Percentiles rank a stretch among this genome's conserved stretches.
Evolutionary conservation across 2,113 vertebrate species (phyloP).

Genomic region (Nicator chloris): DNA sequence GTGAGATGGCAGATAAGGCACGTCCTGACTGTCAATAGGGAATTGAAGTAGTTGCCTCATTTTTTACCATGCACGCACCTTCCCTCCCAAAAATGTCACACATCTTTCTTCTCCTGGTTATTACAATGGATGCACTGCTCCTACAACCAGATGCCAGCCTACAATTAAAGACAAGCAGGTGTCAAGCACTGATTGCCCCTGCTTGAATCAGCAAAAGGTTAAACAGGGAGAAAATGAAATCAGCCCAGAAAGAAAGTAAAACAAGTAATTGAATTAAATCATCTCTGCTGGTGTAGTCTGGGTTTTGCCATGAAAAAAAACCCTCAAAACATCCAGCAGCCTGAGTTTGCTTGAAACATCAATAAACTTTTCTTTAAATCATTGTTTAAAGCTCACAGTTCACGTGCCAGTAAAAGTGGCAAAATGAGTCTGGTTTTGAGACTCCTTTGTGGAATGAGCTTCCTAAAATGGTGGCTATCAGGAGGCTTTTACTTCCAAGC

Average conservation of each 20-base stretch:
- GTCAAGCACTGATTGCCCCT: neutral
- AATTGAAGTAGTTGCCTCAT: neutral
- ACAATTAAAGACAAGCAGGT: neutral
- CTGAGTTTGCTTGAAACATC: neutral
- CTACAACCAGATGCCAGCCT: neutral
- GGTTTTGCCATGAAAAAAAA: neutral
- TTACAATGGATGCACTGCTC: neutral
- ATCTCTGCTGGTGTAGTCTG: neutral
- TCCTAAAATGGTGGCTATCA: neutral
- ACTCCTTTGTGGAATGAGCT: neutral
- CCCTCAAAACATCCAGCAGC: neutral
- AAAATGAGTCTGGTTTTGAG: neutral
- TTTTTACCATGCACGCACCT: neutral
- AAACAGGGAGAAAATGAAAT: neutral
- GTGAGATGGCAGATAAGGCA: neutral
- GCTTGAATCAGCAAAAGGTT: neutral
- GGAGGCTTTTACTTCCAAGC: slow-evolving; percentile 15
- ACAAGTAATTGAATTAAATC: neutral
- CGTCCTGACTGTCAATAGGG: neutral
- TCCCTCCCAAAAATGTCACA: neutral
- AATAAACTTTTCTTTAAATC: slow-evolving; percentile 20
- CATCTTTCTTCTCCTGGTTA: neutral
- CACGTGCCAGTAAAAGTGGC: neutral
- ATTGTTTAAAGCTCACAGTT: neutral
- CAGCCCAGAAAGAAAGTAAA: neutral